Base-by-base conservation (phyloP, 92 coral and sea anemone species). In the Metridium senile region DNA sequence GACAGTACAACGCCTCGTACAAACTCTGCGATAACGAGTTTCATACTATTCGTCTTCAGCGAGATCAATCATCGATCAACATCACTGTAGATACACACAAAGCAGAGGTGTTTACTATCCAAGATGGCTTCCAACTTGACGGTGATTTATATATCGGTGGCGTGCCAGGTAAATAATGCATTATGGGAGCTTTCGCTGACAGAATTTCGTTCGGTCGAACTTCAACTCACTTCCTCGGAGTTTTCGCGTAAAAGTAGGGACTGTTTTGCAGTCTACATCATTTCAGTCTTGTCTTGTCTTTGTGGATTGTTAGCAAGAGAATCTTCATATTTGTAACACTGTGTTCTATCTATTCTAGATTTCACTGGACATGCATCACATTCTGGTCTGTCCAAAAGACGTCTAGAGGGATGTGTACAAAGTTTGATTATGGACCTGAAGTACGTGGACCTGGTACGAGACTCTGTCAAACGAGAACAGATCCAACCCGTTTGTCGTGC, bases 71-170 rank as follows among this genome's bases (percentile, higher is more conserved):
- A 26, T 23, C 66, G 18, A 30, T 92, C 11, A 82, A 66, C 33
- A 74, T 96, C 28, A 35, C 78, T 25, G 97, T 96, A 11, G 93
- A 96, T 68, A 72, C 67, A 2, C 81, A 85, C 71, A 49, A 16
- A 28, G 74, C 84, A 0, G 54, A 67, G 22, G 20, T 64, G 18
- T 87, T 78, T 27, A 22, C 85, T 34, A 34, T 89, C 9, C 80
- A 84, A 19, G 46, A 72, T 19, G 85, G 51, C 45, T 84, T 87
- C 79, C 4, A 56, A 25, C 78, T 91, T 21, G 53, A 39, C 0
- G 99, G 93, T 23, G 85, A 75, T 30, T 93, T 96, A 46, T 88
- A 96, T 68, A 75, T 96, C 66, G 99, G 99, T 26, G 99, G 99
- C 17, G 88, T 89, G 66, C 96, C 97, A 76, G 92, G 99, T 96